Base-by-base conservation (phyloP, 2,888 invertebrate genomes). In the Drosophila parthenogenetica region DNA sequence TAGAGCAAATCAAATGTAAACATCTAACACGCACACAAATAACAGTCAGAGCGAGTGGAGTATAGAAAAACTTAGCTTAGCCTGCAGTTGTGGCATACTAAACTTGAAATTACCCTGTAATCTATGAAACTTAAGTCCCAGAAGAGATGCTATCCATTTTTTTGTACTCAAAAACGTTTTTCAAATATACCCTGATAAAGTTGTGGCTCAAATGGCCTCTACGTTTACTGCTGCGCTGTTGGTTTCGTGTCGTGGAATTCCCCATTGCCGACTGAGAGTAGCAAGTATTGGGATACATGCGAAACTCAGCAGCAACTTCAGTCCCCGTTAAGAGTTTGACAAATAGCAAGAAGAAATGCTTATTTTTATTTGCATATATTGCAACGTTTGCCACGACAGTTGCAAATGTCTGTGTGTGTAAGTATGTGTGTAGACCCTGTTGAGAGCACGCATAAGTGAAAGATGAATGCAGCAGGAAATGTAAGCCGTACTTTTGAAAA, bases 321-420 rank as follows among this genome's bases (percentile, higher is more conserved):
- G 46, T 45, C 55, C 66, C 69, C 57, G 59, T 65, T 65, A 69
- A 77, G 77, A 53, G 46, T 40, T 63, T 75, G 79, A 68, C 77
- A 79, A 82, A 85, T 80, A 83, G 76, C 63, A 66, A 69, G 62
- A 54, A 69, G 69, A 76, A 80, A 83, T 79, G 74, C 70, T 77
- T 84, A 84, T 83, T 81, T 81, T 81, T 87, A 87, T 83, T 83
- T 87, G 84, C 83, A 87, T 84, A 86, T 77, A 79, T 86, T 77
- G 84, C 61, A 81, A 61, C 79, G 81, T 79, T 65, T 77, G 68
- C 72, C 51, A 69, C 53, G 42, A 65, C 53, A 67, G 48, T 71
- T 74, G 63, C 42, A 66, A 76, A 59, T 61, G 43, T 45, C 37
- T 54, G 32, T 66, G n/a, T 10, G 51, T 67, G 45, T 35, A 37